Base-by-base conservation (phyloP, 2,888 invertebrate species). In the Shargacucullia verbasci region DNA sequence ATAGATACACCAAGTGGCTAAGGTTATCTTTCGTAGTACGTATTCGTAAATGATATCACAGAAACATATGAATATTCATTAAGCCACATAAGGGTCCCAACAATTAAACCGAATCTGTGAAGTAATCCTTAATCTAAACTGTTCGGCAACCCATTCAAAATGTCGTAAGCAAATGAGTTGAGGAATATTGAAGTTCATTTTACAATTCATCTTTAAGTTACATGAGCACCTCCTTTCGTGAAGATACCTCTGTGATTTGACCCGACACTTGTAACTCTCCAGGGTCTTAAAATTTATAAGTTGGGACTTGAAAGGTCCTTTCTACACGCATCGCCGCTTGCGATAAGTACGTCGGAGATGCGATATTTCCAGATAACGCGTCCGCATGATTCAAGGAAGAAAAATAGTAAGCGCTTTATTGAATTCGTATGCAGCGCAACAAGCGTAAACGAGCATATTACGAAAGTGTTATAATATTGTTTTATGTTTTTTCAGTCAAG, bases 201-300 rank as follows among this genome's bases (percentile, higher is more conserved):
- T 41, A 38, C 13, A 14, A 34, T 20, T 27, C 39, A 63, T 63
- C 45, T 64, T 39, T 40, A 48, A 37, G 49, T 44, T 29, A 11
- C 37, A 10, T 49, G 12, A 41, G 59, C 48, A 48, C 48, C 40
- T 50, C 38, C 43, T 59, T 41, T 55, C 35, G 47, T 46, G 43
- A 70, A 69, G 75, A 59, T 39, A 33, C 59, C 43, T 59, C 27
- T 20, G 74, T 83, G 86, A 85, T n/a, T n/a, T n/a, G n/a, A n/a
- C n/a, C n/a, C 84, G 84, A 77, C 80, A 81, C 85, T 86, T 85
- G 80, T 87, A 87, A 88, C 89, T 88, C 85, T 86, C 82, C 87
- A 88, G 86, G 86, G 82, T 85, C 83, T 83, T 82, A 80, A 83
- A 85, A 85, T 84, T 84, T 86, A 84, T 83, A 83, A 84, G 83